Percentiles rank a stretch among this genome's conserved stretches.
These are phyloP conservation scores for Pelusios castaneus DNA, from an alignment of 2,113 vertebrate genomes.

Conservation along the genomic window DNA sequence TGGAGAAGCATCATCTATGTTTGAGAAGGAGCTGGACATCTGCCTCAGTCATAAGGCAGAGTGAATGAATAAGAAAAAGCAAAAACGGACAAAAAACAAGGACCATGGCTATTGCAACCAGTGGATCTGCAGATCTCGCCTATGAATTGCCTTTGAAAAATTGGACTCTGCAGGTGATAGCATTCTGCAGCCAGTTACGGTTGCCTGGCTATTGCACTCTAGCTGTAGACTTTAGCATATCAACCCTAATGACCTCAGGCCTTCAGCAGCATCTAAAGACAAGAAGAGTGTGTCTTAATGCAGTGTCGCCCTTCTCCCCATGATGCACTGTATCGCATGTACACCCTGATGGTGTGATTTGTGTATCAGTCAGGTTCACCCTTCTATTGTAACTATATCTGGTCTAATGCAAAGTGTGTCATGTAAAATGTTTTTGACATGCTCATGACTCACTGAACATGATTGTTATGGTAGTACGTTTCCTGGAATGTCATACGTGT, in stretches of 20 bases:
- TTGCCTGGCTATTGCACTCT: neutral
- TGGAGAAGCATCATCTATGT: neutral
- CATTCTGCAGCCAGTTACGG: rapidly evolving
- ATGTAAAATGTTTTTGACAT: too few relatives aligned
- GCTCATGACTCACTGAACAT: too few relatives aligned
- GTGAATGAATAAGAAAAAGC: neutral
- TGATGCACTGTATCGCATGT: too few relatives aligned
- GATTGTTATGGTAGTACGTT: too few relatives aligned
- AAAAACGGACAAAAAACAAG: neutral
- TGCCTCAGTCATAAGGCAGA: neutral
- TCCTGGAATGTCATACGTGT: too few relatives aligned
- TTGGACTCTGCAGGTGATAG: neutral
- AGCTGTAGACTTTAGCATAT: neutral
- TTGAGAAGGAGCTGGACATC: neutral
- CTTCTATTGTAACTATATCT: too few relatives aligned
- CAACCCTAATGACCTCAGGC: neutral
- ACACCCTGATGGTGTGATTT: too few relatives aligned
- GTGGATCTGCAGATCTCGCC: rapidly evolving
- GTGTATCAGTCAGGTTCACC: too few relatives aligned
- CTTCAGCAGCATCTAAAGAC: neutral
- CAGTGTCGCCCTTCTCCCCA: neutral
- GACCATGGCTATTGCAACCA: neutral
- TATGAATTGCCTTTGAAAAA: neutral
- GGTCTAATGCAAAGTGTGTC: too few relatives aligned
- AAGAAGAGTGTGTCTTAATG: neutral